Evolutionary conservation across 2,888 invertebrate genomes (phyloP).

Genomic region (Meandrusa payeni): DNA sequence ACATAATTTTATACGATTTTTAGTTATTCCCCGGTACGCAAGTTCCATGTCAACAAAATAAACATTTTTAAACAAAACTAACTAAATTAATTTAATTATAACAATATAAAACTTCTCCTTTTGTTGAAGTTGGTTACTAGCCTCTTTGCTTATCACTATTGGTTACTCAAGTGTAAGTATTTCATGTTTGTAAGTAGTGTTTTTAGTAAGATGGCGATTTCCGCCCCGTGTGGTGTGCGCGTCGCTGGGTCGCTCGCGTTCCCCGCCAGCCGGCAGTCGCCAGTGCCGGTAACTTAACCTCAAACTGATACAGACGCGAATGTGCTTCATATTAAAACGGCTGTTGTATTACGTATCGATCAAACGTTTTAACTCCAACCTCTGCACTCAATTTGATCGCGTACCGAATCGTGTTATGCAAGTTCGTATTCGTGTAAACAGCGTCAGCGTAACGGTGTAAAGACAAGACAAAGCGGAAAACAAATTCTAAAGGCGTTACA

Average conservation of each 20-base stretch:
- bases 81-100: no score
- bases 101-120: no score
- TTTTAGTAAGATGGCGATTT: slow-evolving; percentile 33
- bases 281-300: slow-evolving; percentile 78
- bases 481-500: slow-evolving; percentile 35
- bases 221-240: slow-evolving; percentile 56
- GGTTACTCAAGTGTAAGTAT: no score
- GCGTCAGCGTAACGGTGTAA: slow-evolving; percentile 31
- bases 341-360: slow-evolving; percentile 50
- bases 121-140: no score
- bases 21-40: no score
- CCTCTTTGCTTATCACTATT: no score
- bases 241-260: slow-evolving; percentile 54
- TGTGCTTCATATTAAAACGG: slow-evolving; percentile 68
- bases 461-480: slow-evolving; percentile 31
- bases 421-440: neutral
- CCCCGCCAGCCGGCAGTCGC: slow-evolving; percentile 65
- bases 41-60: no score
- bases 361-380: slow-evolving; percentile 25
- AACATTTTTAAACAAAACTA: no score
- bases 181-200: no score
- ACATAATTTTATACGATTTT: no score
- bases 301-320: slow-evolving; percentile 77
- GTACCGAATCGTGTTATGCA: neutral
- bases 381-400: slow-evolving; percentile 15